Evolutionary conservation across 2,888 invertebrate genomes (phyloP), one percentile per base, ranked within the genome.

Genomic region (Cheilosia grossa): DNA sequence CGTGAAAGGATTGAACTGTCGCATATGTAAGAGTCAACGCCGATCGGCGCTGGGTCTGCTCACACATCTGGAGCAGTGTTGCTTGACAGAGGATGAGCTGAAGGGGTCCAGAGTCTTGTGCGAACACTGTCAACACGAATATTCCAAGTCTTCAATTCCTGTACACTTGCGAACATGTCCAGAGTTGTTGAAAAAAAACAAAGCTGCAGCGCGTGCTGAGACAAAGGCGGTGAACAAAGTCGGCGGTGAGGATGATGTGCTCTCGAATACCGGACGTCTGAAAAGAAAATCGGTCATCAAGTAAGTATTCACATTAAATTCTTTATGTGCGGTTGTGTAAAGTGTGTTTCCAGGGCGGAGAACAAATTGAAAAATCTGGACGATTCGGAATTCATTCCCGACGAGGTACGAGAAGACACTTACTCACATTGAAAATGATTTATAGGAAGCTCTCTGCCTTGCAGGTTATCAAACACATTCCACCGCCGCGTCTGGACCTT

Each of bases 261-360:
- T 79, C 4, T 79, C 83, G 19, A 90, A 90, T 69, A 87, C 89
- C 0, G 92, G 92, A 13, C 88, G 91, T 0, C 54, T 88, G 0
- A 91, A 92, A 66, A 89, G 91, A 1, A 87, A 86, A 42, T 91
- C 92, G 0, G 90, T 90, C 3, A 87, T 91, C 1, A 91, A 89
- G 90, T 91, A 79, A 87, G 88, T 74, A 17, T 2, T 15, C 17
- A 37, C 15, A 42, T 15, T 17, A 9, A 17, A 15, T 44, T 47
- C 17, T 40, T 2, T 1, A 10, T 7, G 19, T 40, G 6, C 10
- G 33, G n/a, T 44, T 19, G 5, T 42, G 9, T 17, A 33, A 21
- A 42, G 54, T 78, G 40, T 27, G 49, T 37, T 67, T 85, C 0
- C 70, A 90, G 91, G 70, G 92, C 92, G 15, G 92, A 91, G 87